Evolutionary conservation across 2,888 invertebrate genomes (phyloP).

Genomic region (Leptopterna dolabrata): DNA sequence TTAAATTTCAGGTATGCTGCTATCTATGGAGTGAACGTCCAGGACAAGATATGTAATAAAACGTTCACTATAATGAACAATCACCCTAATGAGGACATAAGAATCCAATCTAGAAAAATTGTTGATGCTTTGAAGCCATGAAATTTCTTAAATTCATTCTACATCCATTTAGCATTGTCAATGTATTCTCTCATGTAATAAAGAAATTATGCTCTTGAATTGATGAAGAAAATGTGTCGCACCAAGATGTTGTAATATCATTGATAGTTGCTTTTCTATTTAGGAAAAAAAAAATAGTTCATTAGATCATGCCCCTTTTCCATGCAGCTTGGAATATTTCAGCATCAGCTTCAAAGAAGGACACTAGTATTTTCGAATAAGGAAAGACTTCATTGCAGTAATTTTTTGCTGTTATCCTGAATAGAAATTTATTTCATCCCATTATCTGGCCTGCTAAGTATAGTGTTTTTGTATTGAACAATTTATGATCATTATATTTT

Average conservation of each 20-base stretch:
- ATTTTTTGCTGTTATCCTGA: too few relatives aligned
- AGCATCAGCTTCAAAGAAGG: too few relatives aligned
- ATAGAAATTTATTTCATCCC: too few relatives aligned
- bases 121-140: conserved; percentile 65
- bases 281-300: too few relatives aligned
- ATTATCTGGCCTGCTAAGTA: too few relatives aligned
- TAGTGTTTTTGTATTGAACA: too few relatives aligned
- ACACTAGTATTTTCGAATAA: too few relatives aligned
- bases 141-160: conserved; percentile 45
- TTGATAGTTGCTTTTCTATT: too few relatives aligned
- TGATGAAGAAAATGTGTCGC: not conserved
- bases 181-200: not conserved
- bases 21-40: conserved; percentile 67
- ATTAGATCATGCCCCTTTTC: too few relatives aligned
- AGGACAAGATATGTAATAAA: conserved; percentile 67
- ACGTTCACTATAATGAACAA: conserved; percentile 66
- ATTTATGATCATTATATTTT: too few relatives aligned
- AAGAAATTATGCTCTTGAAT: not conserved
- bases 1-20: conserved; percentile 66
- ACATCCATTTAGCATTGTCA: not conserved
- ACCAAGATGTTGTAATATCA: not conserved
- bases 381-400: too few relatives aligned
- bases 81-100: conserved; percentile 66
- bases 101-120: conserved; percentile 66
- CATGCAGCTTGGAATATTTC: too few relatives aligned